Evolutionary conservation across 2,113 vertebrate genomes (phyloP), one percentile per base, ranked within the genome.

Genomic region (Geothlypis trichas): DNA sequence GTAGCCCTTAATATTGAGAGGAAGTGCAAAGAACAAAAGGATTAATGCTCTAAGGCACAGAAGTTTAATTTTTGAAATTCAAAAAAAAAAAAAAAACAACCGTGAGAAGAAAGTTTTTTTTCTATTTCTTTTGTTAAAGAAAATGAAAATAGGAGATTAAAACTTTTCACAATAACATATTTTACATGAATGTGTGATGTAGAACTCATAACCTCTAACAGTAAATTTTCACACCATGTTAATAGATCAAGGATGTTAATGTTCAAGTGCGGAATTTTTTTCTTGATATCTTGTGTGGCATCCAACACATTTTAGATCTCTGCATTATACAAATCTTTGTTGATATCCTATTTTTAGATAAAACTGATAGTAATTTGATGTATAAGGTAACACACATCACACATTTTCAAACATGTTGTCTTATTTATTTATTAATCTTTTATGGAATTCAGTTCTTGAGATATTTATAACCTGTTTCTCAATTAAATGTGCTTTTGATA

Each of bases 221-320:
- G 51, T 26, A 75, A 3, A 16, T 76, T 73, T 80, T 90, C 23
- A n/a, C 0, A 0, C 26, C 16, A 30, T 39, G 5, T n/a, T 69
- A 69, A 31, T 24, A 73, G 12, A 33, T 20, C 5, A 26, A 10
- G 10, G 11, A 41, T 54, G 22, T 2, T 13, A 13, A 30, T 62
- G 26, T 41, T 74, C 15, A 46, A 52, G 19, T 7, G 6, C 0
- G 1, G 11, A 41, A 0, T 37, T 37, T 42, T 47, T 59, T 59
- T 10, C 9, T 59, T 37, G 18, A 46, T 74, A 41, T 41, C 39
- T 26, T 62, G 0, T 28, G 12, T 75, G 62, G 2, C 17, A 37
- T 31, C 13, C 47, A 85, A 67, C 2, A 49, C 13, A 35, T 47
- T 79, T 92, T 51, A 68, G 8, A 37, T 5, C 8, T 59, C 35